Percentiles rank a stretch among this genome's conserved stretches.
Evolutionary conservation across 2,888 invertebrate genomes (phyloP).

Genomic region (Operophtera brumata): DNA sequence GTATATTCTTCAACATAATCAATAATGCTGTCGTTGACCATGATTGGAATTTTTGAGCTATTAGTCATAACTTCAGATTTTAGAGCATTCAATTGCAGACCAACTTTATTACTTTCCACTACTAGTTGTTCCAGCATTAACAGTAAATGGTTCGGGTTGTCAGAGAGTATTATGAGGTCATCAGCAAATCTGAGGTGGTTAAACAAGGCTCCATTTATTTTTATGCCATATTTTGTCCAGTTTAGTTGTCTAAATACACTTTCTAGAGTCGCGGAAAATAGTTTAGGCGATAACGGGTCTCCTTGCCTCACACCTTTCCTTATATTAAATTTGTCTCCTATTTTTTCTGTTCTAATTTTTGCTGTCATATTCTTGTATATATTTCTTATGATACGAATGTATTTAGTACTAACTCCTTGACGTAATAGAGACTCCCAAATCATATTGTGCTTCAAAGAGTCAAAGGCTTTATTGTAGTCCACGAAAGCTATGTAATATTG

Average conservation of each 20-base stretch:
- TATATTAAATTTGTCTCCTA: background rate
- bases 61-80: background rate
- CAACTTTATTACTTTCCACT: background rate
- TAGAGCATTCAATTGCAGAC: background rate
- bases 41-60: background rate
- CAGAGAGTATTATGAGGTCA: background rate
- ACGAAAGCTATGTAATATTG: conserved; percentile 10
- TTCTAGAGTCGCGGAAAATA: conserved; percentile 30
- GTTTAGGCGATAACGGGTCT: conserved; percentile 11
- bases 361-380: conserved; percentile 14
- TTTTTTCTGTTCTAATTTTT: conserved; percentile 9
- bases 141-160: background rate
- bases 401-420: conserved; percentile 13
- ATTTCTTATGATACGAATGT: conserved; percentile 7
- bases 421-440: conserved; percentile 12
- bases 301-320: conserved; percentile 18
- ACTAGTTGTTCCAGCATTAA: background rate
- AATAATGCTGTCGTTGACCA: background rate
- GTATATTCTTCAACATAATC: background rate
- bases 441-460: conserved; percentile 14
- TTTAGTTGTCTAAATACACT: background rate
- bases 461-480: conserved; percentile 20
- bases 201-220: background rate
- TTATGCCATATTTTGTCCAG: background rate
- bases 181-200: background rate